A percentile compares a stretch with the other conserved stretches of the same genome.
phyloP scores from a whole-genome alignment of 2,888 invertebrate species.

The Atethmia centrago region DNA sequence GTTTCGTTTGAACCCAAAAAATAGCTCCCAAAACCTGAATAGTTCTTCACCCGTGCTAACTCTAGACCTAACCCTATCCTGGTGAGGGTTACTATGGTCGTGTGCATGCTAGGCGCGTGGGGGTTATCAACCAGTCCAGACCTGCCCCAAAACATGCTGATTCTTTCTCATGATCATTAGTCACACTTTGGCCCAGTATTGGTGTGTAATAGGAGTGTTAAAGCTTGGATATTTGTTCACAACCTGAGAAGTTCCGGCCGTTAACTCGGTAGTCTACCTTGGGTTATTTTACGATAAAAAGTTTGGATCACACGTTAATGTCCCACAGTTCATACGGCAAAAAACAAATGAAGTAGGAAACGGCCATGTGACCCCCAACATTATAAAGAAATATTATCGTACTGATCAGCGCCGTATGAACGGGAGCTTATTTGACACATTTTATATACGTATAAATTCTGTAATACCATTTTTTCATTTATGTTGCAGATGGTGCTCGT shows the following conservation, averaged over 20 bases:
- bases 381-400: no score
- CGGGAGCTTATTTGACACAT: background rate
- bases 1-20: slow-evolving; percentile 32
- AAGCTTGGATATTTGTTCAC: no score
- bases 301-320: no score
- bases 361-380: no score
- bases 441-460: no score
- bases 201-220: slow-evolving; percentile 61
- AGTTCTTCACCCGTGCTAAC: slow-evolving; percentile 5
- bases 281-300: no score
- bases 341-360: no score
- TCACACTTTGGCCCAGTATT: slow-evolving; percentile 49
- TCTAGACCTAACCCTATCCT: slow-evolving; percentile 33
- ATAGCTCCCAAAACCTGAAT: slow-evolving; percentile 10
- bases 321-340: no score
- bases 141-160: slow-evolving; percentile 59
- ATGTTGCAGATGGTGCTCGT: background rate
- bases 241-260: background rate
- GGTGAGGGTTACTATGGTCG: slow-evolving; percentile 63
- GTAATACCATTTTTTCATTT: background rate
- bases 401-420: no score
- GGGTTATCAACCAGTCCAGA: slow-evolving; percentile 63
- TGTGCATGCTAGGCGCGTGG: slow-evolving; percentile 66
- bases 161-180: slow-evolving; percentile 55
- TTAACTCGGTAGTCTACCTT: no score